phyloP scores from a whole-genome alignment of 2,113 vertebrate genomes.

The Theristicus caerulescens region DNA sequence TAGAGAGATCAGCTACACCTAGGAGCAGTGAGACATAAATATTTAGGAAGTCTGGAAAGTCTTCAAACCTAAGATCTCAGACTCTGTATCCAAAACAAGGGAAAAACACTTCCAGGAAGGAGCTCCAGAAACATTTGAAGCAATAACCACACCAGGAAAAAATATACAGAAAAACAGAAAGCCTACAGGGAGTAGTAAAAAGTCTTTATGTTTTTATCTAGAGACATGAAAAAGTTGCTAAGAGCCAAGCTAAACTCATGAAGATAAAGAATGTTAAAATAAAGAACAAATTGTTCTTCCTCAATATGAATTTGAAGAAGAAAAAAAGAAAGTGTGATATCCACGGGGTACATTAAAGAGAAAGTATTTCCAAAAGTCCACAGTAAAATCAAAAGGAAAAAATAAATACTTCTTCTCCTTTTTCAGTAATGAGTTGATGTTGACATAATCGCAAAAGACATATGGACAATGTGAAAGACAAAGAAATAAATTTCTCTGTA shows the following conservation, averaged over 20 bases:
- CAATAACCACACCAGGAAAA: not conserved
- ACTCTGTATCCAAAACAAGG: not conserved
- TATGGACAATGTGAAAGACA: not conserved
- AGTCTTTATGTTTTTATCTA: not conserved
- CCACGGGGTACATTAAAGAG: not conserved
- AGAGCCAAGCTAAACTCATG: slow-evolving; percentile 2
- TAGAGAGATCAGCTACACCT: not conserved
- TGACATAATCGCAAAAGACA: not conserved
- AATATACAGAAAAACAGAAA: not conserved
- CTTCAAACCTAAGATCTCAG: not conserved
- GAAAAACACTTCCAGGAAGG: not conserved
- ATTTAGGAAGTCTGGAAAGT: not conserved
- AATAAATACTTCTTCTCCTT: not conserved
- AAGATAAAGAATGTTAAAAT: not conserved
- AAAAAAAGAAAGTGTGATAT: not conserved
- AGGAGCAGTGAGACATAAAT: not conserved
- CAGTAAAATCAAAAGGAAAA: not conserved
- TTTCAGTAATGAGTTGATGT: not conserved
- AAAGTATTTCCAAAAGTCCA: not conserved
- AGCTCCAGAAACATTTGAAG: not conserved
- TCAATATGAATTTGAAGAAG: not conserved
- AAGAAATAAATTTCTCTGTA: not conserved
- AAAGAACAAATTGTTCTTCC: not conserved
- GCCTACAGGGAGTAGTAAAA: not conserved
- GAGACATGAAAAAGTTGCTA: not conserved